Conservation (phyloP, 1,140 invertebrate genomes). For the Hermetia illucens region DNA sequence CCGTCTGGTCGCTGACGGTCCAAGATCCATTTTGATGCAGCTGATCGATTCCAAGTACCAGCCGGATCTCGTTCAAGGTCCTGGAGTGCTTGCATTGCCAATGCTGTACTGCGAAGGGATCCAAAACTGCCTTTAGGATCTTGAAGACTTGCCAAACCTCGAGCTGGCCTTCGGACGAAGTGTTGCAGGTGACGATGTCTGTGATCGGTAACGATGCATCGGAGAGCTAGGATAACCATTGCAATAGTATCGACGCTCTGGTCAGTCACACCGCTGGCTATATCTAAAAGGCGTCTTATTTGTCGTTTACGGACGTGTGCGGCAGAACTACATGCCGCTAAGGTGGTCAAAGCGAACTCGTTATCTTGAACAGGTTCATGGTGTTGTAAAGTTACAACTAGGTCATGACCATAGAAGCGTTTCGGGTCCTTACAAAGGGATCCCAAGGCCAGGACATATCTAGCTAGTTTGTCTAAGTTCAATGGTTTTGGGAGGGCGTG, state of each 20-base stretch:
- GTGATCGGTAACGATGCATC: slow-evolving; percentile 73
- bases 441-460: slow-evolving; percentile 58
- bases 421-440: slow-evolving; percentile 67
- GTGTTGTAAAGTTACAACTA: slow-evolving; percentile 55
- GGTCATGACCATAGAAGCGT: slow-evolving; percentile 67
- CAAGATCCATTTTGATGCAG: slow-evolving; percentile 55
- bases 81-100: slow-evolving; percentile 64
- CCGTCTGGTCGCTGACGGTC: slow-evolving; percentile 57
- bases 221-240: slow-evolving; percentile 66
- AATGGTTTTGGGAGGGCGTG: slow-evolving; percentile 39
- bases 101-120: slow-evolving; percentile 60
- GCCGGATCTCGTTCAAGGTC: slow-evolving; percentile 46
- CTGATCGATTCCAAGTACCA: slow-evolving; percentile 57
- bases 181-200: slow-evolving; percentile 62
- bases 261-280: slow-evolving; percentile 57
- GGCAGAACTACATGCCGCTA: slow-evolving; percentile 62
- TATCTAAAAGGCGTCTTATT: slow-evolving; percentile 58
- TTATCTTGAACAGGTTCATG: slow-evolving; percentile 52
- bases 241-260: slow-evolving; percentile 72
- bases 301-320: slow-evolving; percentile 65
- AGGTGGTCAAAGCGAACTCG: slow-evolving; percentile 48
- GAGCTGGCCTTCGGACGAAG: slow-evolving; percentile 56
- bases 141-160: slow-evolving; percentile 59
- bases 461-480: slow-evolving; percentile 54
- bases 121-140: slow-evolving; percentile 67